Conservation (phyloP, 1,140 invertebrate species). For the Euschistus heros region DNA sequence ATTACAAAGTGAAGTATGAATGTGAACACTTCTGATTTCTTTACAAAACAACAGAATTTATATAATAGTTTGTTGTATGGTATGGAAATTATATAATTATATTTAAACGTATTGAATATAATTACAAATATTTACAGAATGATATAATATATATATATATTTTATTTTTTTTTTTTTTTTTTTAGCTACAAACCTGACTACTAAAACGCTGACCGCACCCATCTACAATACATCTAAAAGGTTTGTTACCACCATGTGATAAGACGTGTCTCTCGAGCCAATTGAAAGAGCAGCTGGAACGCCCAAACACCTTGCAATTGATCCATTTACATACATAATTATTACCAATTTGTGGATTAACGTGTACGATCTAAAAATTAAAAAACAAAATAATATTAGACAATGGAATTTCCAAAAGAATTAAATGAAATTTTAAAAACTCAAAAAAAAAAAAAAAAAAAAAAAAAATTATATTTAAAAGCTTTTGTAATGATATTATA, state of each 20-base stretch:
- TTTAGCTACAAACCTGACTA: slow-evolving; percentile 84
- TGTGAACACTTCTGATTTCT: too few relatives aligned
- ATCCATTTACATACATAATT: slow-evolving; percentile 85
- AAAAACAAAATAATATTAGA: background rate
- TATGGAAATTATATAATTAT: too few relatives aligned
- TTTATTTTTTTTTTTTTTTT: too few relatives aligned
- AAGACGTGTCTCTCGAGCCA: slow-evolving; percentile 91
- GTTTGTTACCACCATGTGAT: slow-evolving; percentile 85
- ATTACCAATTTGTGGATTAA: slow-evolving; percentile 68
- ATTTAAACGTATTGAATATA: too few relatives aligned
- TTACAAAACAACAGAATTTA: too few relatives aligned
- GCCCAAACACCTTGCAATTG: slow-evolving; percentile 88
- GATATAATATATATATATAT: too few relatives aligned
- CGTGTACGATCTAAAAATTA: slow-evolving; percentile 57
- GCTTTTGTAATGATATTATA: too few relatives aligned
- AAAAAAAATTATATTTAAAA: background rate
- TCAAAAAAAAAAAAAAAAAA: background rate
- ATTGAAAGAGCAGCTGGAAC: slow-evolving; percentile 75
- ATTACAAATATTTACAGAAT: too few relatives aligned
- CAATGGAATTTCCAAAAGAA: too few relatives aligned
- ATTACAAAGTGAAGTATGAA: too few relatives aligned
- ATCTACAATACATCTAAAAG: slow-evolving; percentile 90
- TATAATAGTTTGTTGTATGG: too few relatives aligned
- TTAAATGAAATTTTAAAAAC: too few relatives aligned
- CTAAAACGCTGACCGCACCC: slow-evolving; percentile 83